Percentiles rank a stretch among this genome's conserved stretches.
Evolutionary conservation across 2,113 vertebrate species (phyloP).

Genomic region (Colaptes auratus): DNA sequence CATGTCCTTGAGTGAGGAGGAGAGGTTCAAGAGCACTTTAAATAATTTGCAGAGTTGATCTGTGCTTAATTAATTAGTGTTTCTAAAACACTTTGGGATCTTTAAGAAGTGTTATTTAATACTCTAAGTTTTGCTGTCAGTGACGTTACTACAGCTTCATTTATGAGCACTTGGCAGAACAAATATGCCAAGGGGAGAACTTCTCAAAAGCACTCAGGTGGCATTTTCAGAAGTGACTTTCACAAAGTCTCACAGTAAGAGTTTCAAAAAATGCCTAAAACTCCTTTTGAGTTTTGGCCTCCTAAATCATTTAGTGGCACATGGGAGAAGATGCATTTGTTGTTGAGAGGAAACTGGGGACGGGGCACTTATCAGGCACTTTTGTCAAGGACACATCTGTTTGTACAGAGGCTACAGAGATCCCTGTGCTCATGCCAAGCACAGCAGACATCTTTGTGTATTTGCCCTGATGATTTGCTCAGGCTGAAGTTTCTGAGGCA

Average conservation of each 20-base stretch:
- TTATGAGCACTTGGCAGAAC: conserved; percentile 5
- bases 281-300: background rate
- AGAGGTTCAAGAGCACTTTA: background rate
- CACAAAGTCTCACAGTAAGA: background rate
- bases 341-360: background rate
- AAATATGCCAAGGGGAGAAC: background rate
- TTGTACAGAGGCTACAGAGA: background rate
- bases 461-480: background rate
- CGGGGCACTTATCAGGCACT: background rate
- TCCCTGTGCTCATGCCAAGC: background rate
- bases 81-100: conserved; percentile 8
- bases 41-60: background rate
- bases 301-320: background rate
- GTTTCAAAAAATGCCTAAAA: background rate
- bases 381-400: background rate
- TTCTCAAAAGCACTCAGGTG: background rate
- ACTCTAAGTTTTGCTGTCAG: background rate
- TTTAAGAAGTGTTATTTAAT: conserved; percentile 27
- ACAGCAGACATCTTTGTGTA: fast-evolving
- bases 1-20: background rate
- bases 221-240: background rate
- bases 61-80: conserved; percentile 34
- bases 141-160: background rate
- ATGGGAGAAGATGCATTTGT: background rate
- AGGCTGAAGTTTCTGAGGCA: background rate